A percentile compares a stretch with the other conserved stretches of the same genome.
These are phyloP conservation scores for Rhagoletis pomonella DNA, from an alignment of 1,140 invertebrate species.

Conservation along the genomic window DNA sequence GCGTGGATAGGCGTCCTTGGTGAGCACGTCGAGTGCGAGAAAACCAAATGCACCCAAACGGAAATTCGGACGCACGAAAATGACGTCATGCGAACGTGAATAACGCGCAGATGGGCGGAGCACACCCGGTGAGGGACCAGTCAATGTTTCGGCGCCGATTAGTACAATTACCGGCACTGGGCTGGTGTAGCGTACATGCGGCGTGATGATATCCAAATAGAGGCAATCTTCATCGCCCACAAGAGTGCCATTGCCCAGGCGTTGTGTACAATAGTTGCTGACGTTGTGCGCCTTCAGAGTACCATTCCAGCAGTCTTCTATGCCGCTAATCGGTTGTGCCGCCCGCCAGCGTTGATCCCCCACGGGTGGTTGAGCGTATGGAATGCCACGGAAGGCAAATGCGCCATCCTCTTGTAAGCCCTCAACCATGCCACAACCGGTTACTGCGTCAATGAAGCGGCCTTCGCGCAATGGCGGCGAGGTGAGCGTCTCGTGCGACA, in stretches of 20 bases:
- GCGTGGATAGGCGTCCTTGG: slow-evolving; percentile 80
- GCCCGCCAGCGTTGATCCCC: slow-evolving; percentile 82
- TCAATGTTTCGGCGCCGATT: slow-evolving; percentile 84
- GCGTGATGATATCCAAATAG: slow-evolving; percentile 85
- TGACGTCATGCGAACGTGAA: slow-evolving; percentile 83
- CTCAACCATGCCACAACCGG: slow-evolving; percentile 86
- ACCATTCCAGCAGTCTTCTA: slow-evolving; percentile 88
- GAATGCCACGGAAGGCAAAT: slow-evolving; percentile 88
- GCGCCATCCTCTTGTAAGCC: slow-evolving; percentile 85
- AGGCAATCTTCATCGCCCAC: slow-evolving; percentile 87
- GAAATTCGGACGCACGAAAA: slow-evolving; percentile 90
- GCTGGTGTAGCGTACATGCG: slow-evolving; percentile 82
- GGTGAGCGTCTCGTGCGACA: slow-evolving; percentile 76
- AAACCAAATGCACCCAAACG: slow-evolving; percentile 87
- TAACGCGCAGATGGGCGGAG: slow-evolving; percentile 81
- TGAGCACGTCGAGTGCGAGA: slow-evolving; percentile 81
- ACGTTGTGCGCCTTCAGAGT: slow-evolving; percentile 82
- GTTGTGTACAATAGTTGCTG: slow-evolving; percentile 80
- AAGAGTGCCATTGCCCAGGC: slow-evolving; percentile 79
- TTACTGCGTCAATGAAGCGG: slow-evolving; percentile 82
- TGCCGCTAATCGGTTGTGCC: slow-evolving; percentile 79
- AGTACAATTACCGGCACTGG: slow-evolving; percentile 88
- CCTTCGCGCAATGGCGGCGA: slow-evolving; percentile 79
- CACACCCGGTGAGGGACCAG: slow-evolving; percentile 82
- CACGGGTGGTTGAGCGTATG: slow-evolving; percentile 87